Evolutionary conservation across 2,888 invertebrate genomes (phyloP).

Genomic region (Eudasyphora cyanicolor): DNA sequence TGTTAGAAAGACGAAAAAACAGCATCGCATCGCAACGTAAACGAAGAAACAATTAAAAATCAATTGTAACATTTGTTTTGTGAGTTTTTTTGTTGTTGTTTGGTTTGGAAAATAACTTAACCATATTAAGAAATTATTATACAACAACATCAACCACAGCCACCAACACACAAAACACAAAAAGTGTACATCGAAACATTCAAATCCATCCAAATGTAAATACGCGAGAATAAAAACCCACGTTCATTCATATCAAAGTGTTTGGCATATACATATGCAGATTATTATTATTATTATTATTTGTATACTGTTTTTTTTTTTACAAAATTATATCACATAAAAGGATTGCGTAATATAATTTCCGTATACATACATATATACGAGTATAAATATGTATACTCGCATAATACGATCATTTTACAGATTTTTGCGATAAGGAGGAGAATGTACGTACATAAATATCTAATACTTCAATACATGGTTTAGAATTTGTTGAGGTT

Average conservation of each 20-base stretch:
- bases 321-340: constrained; percentile 8
- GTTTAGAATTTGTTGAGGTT: no score
- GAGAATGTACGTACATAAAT: no score
- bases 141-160: not conserved
- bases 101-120: constrained; percentile 18
- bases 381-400: no score
- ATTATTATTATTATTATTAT: not conserved
- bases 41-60: constrained; percentile 41
- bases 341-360: constrained; percentile 38
- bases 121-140: constrained; percentile 52
- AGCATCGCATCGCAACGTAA: no score
- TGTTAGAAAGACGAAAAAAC: not conserved
- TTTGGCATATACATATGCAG: not conserved
- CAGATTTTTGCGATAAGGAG: no score
- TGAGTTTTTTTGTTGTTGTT: not conserved
- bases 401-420: no score
- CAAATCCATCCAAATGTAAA: not conserved
- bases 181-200: not conserved
- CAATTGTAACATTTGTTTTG: constrained; percentile 42
- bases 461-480: no score
- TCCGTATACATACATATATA: no score
- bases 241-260: constrained; percentile 12
- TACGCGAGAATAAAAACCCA: constrained; percentile 29
- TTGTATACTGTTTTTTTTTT: not conserved
- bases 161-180: constrained; percentile 16